Conservation (phyloP, 2,888 invertebrate species). For the Caenorhabditis virilis region DNA sequence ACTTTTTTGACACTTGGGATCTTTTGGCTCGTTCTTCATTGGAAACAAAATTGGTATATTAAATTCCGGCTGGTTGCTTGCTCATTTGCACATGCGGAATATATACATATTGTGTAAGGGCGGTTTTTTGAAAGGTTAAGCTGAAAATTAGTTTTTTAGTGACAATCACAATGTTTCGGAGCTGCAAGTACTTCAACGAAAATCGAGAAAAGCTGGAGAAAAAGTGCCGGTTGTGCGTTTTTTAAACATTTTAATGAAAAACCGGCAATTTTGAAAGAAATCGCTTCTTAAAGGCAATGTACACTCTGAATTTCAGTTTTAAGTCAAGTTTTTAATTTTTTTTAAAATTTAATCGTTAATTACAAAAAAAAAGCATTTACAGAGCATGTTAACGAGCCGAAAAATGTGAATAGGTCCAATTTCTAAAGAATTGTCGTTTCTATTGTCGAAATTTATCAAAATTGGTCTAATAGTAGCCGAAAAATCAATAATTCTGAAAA, state of each 20-base stretch:
- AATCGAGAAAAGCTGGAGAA: conserved; percentile 1
- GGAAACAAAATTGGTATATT: conserved; percentile 58
- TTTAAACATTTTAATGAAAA: neutral
- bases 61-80: conserved; percentile 45
- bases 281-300: no score
- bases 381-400: no score
- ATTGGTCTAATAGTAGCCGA: no score
- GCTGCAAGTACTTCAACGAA: conserved; percentile 18
- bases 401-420: no score
- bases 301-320: no score
- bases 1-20: conserved; percentile 58
- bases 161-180: conserved; percentile 45
- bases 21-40: conserved; percentile 62
- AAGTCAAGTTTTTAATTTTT: no score
- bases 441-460: no score
- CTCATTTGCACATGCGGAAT: conserved; percentile 53
- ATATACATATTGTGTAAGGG: conserved; percentile 58
- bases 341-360: no score
- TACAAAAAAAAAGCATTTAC: no score
- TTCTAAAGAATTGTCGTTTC: no score
- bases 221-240: neutral
- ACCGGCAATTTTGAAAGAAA: neutral
- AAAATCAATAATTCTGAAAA: no score
- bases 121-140: neutral
- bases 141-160: conserved; percentile 21